phyloP scores from a whole-genome alignment of 2,888 invertebrate genomes.

The Amiota mariae region DNA sequence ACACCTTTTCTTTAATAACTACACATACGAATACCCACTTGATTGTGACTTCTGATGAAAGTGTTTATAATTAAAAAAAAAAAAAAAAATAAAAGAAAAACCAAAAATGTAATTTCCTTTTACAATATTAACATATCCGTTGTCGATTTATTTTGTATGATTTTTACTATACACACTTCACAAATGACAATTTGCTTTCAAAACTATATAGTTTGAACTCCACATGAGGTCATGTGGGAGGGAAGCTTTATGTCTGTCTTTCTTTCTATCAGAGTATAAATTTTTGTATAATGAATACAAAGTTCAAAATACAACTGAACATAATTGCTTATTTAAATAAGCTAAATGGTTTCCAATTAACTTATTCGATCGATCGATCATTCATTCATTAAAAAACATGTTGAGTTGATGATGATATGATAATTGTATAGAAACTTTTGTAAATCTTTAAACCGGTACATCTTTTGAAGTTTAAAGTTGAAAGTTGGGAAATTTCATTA shows the following conservation, averaged over 20 bases:
- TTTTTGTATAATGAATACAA: not conserved
- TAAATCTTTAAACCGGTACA: not conserved
- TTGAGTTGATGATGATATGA: constrained; percentile 7
- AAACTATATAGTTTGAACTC: not conserved
- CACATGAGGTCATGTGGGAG: constrained; percentile 3
- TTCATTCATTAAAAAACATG: not conserved
- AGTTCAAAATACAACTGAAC: not conserved
- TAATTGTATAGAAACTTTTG: constrained; percentile 3
- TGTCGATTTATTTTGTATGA: not conserved
- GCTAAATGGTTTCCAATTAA: constrained; percentile 1
- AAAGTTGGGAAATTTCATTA: no score
- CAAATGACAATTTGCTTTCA: constrained; percentile 25
- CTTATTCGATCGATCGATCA: not conserved
- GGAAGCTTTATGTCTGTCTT: not conserved
- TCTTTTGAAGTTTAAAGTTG: not conserved
- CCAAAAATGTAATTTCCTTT: no score
- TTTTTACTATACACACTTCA: not conserved
- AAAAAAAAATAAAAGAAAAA: no score
- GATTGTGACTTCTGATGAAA: constrained; percentile 45
- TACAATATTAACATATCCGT: constrained; percentile 1
- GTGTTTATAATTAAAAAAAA: not conserved
- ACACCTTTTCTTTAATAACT: constrained; percentile 34
- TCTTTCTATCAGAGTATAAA: not conserved
- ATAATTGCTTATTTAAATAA: not conserved
- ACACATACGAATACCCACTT: constrained; percentile 41